Evolutionary conservation across 1,140 invertebrate genomes (phyloP).

Genomic region (Trinorchestia longiramus): DNA sequence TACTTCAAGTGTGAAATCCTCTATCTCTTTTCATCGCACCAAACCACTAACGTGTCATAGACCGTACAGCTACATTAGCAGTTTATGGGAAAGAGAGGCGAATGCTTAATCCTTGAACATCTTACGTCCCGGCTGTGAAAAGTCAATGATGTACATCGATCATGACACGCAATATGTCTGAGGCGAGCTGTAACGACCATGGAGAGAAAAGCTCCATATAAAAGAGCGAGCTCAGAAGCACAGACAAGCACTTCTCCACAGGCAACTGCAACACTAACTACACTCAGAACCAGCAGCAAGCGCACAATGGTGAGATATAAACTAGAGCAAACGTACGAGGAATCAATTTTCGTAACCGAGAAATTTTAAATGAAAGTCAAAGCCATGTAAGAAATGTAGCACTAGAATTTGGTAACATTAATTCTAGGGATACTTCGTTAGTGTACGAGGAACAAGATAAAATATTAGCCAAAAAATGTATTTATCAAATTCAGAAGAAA

Average conservation of each 20-base stretch:
- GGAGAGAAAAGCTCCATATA: constrained; percentile 16
- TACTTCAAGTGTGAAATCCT: neutral
- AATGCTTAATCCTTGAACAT: neutral
- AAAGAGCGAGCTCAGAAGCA: constrained; percentile 7
- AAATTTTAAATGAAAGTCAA: neutral
- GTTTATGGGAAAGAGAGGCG: neutral
- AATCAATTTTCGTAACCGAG: neutral
- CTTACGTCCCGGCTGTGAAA: neutral
- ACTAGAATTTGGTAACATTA: neutral
- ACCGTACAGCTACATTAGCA: neutral
- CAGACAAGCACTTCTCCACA: constrained; percentile 11
- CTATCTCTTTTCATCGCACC: neutral
- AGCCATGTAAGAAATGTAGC: neutral
- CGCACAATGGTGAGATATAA: neutral
- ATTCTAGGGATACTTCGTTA: neutral
- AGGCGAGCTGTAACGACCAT: neutral
- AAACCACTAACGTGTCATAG: neutral
- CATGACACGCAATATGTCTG: constrained; percentile 13
- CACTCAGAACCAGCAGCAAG: neutral
- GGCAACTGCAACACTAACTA: neutral
- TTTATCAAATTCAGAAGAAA: neutral
- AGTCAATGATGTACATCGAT: neutral
- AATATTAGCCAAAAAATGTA: neutral
- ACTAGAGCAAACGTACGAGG: neutral
- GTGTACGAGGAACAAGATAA: neutral